Evolutionary conservation across 2,797 vertebrate genomes (phyloP), one percentile per base, ranked within the genome.

Genomic region (Peromyscus eremicus): DNA sequence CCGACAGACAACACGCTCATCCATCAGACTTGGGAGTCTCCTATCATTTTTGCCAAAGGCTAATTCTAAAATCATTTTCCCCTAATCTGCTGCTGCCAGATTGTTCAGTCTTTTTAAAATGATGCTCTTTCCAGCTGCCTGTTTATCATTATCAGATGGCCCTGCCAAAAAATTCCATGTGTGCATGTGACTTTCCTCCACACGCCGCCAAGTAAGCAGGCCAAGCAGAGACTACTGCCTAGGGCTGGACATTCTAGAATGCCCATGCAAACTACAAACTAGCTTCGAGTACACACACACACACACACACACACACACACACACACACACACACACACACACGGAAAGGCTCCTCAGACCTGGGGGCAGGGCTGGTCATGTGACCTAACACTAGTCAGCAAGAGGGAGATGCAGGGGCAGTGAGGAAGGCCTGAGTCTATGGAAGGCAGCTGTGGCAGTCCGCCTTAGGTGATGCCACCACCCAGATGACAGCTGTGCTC

Each of bases 111-210:
- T 57, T 60, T 34, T 5, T 43, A 25, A 75, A 92, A 70, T 66
- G 29, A 79, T 94, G 27, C 80, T 73, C 32, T 91, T 85, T 95
- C 60, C 68, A 93, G 83, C 23, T 96, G 37, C 32, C 70, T 94
- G 32, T 83, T 82, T 96, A 70, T 79, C 32, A 23, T 57, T 91
- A 89, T 95, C 89, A 83, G 66, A 68, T 91, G 66, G 27, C 68
- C 92, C 34, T 96, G 92, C 83, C 79, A 46, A 66, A 43, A 80
- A 75, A 49, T 34, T 49, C 27, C 70, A 34, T 7, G 17, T 87
- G 60, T 17, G 46, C 57, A 71, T 29, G 2, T 37, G 91, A 40
- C 8, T 87, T 3, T 97, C 71, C 37, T 76, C 68, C 5, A 17
- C 68, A 43, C 0, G 52, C 52, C 89, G 68, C 14, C 88, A 64